These are phyloP conservation scores for Drosophila paranaensis DNA, from an alignment of 2,888 invertebrate species.

Conservation along the genomic window DNA sequence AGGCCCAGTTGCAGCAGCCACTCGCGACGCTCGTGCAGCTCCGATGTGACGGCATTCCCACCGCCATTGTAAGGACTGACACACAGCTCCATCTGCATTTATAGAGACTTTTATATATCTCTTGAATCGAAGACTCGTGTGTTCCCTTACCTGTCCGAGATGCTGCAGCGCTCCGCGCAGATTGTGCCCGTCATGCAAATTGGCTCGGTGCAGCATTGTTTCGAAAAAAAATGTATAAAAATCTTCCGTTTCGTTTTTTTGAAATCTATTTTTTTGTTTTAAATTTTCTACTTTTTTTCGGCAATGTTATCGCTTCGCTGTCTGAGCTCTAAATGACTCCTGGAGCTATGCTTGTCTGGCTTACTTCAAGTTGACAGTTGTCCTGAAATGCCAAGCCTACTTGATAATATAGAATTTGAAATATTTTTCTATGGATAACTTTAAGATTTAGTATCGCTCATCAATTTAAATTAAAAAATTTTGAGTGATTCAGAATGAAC, in stretches of 20 bases:
- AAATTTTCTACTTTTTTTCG: not conserved
- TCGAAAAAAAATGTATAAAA: not conserved
- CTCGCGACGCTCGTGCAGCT: conserved; percentile 4
- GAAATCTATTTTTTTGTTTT: not conserved
- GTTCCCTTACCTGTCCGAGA: conserved; percentile 4
- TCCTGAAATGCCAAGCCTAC: conserved; percentile 10
- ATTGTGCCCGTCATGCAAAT: not conserved
- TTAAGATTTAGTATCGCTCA: too few species aligned
- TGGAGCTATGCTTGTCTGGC: not conserved
- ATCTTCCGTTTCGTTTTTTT: not conserved
- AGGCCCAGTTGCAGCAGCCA: conserved; percentile 22
- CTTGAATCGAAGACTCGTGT: not conserved
- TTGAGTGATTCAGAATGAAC: too few species aligned
- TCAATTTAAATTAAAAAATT: too few species aligned
- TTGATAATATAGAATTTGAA: not conserved
- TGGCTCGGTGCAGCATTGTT: conserved; percentile 1
- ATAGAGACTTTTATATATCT: not conserved
- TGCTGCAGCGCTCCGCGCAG: not conserved
- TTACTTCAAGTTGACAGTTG: not conserved
- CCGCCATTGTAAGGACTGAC: not conserved
- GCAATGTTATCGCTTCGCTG: not conserved
- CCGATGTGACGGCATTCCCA: not conserved
- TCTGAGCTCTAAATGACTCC: not conserved
- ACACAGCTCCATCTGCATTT: not conserved
- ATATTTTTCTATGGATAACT: too few species aligned